Conservation (phyloP, 53 echinoderm and acorn worm species). For the Holothuria leucospilota region DNA sequence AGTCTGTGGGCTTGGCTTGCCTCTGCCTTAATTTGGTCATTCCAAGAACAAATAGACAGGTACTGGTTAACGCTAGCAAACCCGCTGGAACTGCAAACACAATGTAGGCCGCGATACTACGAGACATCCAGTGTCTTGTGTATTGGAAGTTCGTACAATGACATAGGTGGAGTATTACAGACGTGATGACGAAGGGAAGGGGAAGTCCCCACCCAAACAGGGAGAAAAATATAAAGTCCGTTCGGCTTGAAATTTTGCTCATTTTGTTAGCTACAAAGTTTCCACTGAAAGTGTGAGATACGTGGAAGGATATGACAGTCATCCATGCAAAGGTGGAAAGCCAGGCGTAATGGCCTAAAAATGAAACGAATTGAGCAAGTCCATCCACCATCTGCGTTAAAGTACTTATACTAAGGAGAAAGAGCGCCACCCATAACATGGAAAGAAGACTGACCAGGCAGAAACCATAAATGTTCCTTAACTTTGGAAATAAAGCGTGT, state of each 20-base stretch:
- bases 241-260: not conserved
- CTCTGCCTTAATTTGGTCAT: slow-evolving; percentile 18
- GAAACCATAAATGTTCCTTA: slow-evolving; percentile 43
- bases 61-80: slow-evolving; percentile 15
- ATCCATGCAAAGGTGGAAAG: slow-evolving; percentile 65
- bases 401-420: slow-evolving; percentile 9
- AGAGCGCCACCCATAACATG: slow-evolving; percentile 13
- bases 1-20: not conserved
- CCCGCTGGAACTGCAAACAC: slow-evolving; percentile 48
- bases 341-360: slow-evolving; percentile 58
- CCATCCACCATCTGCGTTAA: slow-evolving; percentile 40
- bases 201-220: slow-evolving; percentile 63
- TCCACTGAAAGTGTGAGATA: slow-evolving; percentile 55
- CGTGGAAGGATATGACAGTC: slow-evolving; percentile 62
- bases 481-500: slow-evolving; percentile 3
- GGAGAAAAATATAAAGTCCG: slow-evolving; percentile 21
- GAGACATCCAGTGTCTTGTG: slow-evolving; percentile 52
- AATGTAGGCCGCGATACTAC: slow-evolving; percentile 12
- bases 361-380: slow-evolving; percentile 24
- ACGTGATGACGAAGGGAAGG: slow-evolving; percentile 34
- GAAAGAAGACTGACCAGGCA: slow-evolving; percentile 33
- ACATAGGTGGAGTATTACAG: slow-evolving; percentile 52
- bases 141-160: slow-evolving; percentile 49
- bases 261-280: slow-evolving; percentile 44
- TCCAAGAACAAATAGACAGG: slow-evolving; percentile 11